Evolutionary conservation across 2,888 invertebrate genomes (phyloP).

Genomic region (Thymelicus acteon): DNA sequence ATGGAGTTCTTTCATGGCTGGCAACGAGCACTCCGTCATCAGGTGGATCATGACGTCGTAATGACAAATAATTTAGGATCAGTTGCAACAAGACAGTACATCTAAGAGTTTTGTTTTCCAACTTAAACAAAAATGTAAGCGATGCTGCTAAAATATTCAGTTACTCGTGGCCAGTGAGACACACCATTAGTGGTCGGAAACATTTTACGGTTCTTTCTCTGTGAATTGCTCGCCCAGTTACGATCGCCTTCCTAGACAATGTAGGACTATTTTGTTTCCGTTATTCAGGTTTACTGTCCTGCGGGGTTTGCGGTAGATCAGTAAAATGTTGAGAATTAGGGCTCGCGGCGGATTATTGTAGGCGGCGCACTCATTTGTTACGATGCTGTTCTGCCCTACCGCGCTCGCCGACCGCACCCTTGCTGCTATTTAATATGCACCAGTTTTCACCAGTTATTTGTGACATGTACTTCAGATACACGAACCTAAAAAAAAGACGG

Average conservation of each 20-base stretch:
- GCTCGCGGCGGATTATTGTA: neutral
- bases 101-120: no score
- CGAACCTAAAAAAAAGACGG: no score
- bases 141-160: neutral
- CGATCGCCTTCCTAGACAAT: slow-evolving; percentile 10
- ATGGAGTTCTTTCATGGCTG: no score
- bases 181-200: neutral
- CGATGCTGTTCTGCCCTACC: neutral
- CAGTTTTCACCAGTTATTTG: no score
- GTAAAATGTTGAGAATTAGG: slow-evolving; percentile 8
- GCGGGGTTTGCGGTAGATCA: slow-evolving; percentile 7
- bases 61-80: no score
- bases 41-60: no score
- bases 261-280: slow-evolving; percentile 20
- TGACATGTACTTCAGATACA: no score
- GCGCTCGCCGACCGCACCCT: neutral
- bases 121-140: no score
- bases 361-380: neutral
- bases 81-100: no score
- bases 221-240: slow-evolving; percentile 18
- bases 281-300: slow-evolving; percentile 16
- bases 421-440: no score
- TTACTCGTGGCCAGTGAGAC: neutral
- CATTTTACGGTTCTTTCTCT: slow-evolving; percentile 21
- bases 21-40: no score